A percentile compares a stretch with the other conserved stretches of the same genome.
Evolutionary conservation across 2,113 vertebrate species (phyloP).

Genomic region (Elephas maximus): DNA sequence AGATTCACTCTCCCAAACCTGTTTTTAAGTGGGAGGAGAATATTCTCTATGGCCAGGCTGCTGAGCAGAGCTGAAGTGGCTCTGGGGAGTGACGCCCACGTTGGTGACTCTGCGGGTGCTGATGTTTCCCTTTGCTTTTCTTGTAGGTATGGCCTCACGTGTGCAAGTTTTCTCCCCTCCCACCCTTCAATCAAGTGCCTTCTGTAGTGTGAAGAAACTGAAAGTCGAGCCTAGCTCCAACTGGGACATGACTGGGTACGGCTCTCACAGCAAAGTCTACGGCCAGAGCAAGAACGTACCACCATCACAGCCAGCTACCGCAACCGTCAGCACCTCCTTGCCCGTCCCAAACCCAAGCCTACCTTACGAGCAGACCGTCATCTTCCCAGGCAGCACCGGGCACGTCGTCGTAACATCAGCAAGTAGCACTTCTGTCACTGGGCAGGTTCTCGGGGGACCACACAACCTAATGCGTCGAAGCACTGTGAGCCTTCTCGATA

Average conservation of each 20-base stretch:
- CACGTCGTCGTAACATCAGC: slow-evolving; percentile 97
- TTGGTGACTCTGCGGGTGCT: neutral
- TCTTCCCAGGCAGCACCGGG: slow-evolving; percentile 96
- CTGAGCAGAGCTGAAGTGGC: neutral
- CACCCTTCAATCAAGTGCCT: slow-evolving; percentile 99
- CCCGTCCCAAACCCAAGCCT: slow-evolving; percentile 94
- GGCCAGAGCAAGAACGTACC: slow-evolving; percentile 96
- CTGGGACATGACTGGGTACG: slow-evolving; percentile 99
- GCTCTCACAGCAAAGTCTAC: slow-evolving; percentile 97
- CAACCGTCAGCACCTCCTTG: slow-evolving; percentile 95
- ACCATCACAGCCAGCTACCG: slow-evolving; percentile 92
- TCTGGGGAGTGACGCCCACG: neutral
- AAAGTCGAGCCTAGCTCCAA: slow-evolving; percentile 98
- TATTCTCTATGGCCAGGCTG: neutral
- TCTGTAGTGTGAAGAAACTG: slow-evolving; percentile 99
- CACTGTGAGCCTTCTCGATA: slow-evolving; percentile 99
- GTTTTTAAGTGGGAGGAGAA: neutral
- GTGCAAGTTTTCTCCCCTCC: slow-evolving; percentile 99
- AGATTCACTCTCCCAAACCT: neutral
- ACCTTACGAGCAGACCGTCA: slow-evolving; percentile 98
- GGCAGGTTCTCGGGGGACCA: slow-evolving; percentile 93
- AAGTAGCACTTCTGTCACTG: slow-evolving; percentile 94
- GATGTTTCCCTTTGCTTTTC: neutral
- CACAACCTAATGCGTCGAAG: slow-evolving; percentile 99
- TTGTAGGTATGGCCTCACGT: slow-evolving; percentile 99